These are phyloP conservation scores for Andinoacara biseriatus DNA, from an alignment of 2,113 vertebrate species.

Conservation along the genomic window DNA sequence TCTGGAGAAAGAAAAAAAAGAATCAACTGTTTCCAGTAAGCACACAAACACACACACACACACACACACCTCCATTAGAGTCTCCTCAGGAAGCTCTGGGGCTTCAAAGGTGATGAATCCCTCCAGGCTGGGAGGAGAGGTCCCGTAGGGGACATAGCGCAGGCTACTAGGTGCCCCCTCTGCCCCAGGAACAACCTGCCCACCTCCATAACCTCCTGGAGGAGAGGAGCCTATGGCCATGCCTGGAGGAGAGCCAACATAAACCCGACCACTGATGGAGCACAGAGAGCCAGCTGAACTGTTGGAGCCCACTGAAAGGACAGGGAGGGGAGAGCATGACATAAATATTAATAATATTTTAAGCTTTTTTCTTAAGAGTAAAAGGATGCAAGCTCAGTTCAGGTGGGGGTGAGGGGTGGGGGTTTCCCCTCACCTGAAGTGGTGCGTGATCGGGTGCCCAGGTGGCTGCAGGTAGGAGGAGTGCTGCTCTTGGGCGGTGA, in stretches of 20 bases:
- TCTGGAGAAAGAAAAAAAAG: rapidly evolving
- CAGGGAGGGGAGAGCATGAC: background rate
- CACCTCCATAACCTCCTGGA: conserved; percentile 56
- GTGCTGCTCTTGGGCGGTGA: conserved; percentile 92
- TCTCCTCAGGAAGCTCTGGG: conserved; percentile 96
- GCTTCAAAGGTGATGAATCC: conserved; percentile 97
- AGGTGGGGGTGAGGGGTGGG: background rate
- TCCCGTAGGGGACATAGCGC: conserved; percentile 91
- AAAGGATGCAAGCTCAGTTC: background rate
- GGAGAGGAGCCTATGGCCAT: conserved; percentile 79
- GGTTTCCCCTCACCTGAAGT: conserved; percentile 86
- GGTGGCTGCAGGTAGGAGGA: conserved; percentile 89
- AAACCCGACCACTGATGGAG: conserved; percentile 89
- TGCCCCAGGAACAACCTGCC: conserved; percentile 67
- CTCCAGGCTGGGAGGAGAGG: conserved; percentile 94
- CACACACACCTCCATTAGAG: conserved; percentile 92
- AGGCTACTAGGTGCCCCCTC: conserved; percentile 88
- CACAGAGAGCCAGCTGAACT: conserved; percentile 93
- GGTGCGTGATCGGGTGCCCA: conserved; percentile 88
- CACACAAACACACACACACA: too few relatives aligned
- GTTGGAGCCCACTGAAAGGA: conserved; percentile 89
- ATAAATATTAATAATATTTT: background rate
- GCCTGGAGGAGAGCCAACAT: conserved; percentile 89
- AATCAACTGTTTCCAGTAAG: background rate
- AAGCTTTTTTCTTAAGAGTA: background rate